A percentile compares a stretch with the other conserved stretches of the same genome.
Evolutionary conservation across 2,113 vertebrate species (phyloP).

Genomic region (Machaerirhynchus nigripectus): DNA sequence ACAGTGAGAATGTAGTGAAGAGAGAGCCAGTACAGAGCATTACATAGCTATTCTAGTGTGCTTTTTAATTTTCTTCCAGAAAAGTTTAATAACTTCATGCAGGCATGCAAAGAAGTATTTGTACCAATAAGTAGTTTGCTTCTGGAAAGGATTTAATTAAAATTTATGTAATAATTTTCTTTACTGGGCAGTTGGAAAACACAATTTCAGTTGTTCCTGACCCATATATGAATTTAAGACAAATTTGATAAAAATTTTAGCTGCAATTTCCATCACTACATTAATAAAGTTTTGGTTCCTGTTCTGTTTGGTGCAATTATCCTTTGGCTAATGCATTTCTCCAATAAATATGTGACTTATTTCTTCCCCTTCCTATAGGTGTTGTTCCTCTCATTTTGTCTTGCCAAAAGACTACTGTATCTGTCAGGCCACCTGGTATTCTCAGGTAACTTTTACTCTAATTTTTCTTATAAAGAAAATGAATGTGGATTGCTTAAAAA

Average conservation of each 20-base stretch:
- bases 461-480: neutral
- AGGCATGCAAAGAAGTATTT: neutral
- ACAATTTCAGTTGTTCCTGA: neutral
- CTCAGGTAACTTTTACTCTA: neutral
- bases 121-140: neutral
- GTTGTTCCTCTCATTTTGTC: neutral
- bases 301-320: neutral
- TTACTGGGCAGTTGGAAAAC: accelerated
- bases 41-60: neutral
- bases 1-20: neutral
- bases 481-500: neutral
- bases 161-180: neutral
- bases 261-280: neutral
- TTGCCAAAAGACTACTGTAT: neutral
- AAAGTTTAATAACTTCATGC: neutral
- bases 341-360: neutral
- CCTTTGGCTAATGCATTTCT: neutral
- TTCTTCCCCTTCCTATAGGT: neutral
- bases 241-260: neutral
- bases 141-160: neutral
- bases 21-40: neutral
- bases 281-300: neutral
- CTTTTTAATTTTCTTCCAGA: neutral
- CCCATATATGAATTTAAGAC: neutral
- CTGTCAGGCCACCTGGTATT: neutral